These are phyloP conservation scores for Eutrigla gurnardus DNA, from an alignment of 2,797 vertebrate species.

Conservation along the genomic window DNA sequence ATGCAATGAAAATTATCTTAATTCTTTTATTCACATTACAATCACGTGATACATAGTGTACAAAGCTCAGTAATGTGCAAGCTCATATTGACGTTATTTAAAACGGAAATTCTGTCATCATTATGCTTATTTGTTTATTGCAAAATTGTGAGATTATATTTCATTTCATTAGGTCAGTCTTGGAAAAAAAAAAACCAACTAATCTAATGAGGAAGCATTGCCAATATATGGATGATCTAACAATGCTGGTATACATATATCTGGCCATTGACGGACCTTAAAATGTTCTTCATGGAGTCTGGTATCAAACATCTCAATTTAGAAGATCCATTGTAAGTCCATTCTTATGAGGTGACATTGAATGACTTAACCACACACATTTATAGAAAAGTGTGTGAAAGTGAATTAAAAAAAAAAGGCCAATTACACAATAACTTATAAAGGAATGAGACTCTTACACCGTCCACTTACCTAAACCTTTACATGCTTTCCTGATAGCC, in stretches of 20 bases:
- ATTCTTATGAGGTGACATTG: neutral
- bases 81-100: neutral
- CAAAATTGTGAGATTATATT: neutral
- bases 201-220: neutral
- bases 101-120: neutral
- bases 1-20: neutral
- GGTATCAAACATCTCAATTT: neutral
- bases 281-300: neutral
- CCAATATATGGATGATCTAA: neutral
- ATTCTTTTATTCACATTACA: neutral
- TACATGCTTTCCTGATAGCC: slow-evolving; percentile 84
- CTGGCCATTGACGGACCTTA: neutral
- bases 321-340: neutral
- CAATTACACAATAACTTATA: neutral
- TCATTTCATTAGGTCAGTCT: neutral
- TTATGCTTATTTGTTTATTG: neutral
- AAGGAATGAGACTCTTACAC: neutral
- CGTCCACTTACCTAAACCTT: slow-evolving; percentile 82
- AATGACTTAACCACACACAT: neutral
- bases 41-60: neutral
- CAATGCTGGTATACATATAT: neutral
- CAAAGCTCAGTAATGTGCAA: neutral
- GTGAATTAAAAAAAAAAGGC: neutral
- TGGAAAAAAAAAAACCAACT: neutral
- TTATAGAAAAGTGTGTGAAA: neutral